phyloP scores from a whole-genome alignment of 2,113 vertebrate genomes.

The Lycocorax pyrrhopterus region DNA sequence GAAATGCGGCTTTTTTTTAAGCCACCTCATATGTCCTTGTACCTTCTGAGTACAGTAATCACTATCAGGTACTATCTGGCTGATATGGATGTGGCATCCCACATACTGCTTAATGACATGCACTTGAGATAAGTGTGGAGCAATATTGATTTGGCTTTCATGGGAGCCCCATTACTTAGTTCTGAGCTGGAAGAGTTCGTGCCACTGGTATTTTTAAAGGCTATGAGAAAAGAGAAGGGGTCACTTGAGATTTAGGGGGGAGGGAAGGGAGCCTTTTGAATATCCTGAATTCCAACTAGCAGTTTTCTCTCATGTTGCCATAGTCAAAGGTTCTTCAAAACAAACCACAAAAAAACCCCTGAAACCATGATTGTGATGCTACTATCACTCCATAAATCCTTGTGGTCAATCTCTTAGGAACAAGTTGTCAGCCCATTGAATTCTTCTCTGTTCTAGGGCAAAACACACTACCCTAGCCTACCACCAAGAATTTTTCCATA shows the following conservation, averaged over 20 bases:
- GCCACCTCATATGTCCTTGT: neutral
- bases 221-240: neutral
- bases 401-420: neutral
- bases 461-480: neutral
- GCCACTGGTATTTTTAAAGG: neutral
- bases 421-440: neutral
- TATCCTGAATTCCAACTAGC: neutral
- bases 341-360: neutral
- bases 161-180: neutral
- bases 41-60: neutral
- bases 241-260: neutral
- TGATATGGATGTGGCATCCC: neutral
- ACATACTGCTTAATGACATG: neutral
- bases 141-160: neutral
- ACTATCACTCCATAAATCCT: neutral
- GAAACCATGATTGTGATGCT: neutral
- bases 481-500: neutral
- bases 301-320: neutral
- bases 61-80: neutral
- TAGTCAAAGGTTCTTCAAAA: neutral
- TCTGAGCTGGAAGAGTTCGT: neutral
- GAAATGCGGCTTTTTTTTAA: neutral
- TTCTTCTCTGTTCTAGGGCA: neutral
- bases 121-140: neutral
- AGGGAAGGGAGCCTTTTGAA: neutral